phyloP scores from a whole-genome alignment of 2,113 vertebrate genomes.

The Campylomormyrus tamandua region DNA sequence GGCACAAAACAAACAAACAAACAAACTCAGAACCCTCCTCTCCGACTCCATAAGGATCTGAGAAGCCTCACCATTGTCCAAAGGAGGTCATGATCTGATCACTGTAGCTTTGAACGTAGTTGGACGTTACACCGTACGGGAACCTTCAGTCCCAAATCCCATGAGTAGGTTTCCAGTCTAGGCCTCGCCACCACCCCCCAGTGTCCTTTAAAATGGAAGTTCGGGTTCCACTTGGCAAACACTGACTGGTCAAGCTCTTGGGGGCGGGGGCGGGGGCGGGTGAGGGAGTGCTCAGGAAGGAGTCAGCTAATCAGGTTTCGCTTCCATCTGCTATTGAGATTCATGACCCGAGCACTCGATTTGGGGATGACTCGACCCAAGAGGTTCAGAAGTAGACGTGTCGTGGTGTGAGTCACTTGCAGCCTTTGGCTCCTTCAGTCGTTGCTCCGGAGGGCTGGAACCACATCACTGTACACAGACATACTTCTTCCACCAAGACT shows the following conservation, averaged over 20 bases:
- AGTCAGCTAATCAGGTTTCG: background rate
- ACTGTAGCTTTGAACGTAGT: background rate
- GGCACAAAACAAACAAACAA: background rate
- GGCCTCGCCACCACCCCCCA: background rate
- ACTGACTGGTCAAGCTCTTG: background rate
- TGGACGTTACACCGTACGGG: background rate
- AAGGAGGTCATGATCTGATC: background rate
- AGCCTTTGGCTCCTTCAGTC: background rate
- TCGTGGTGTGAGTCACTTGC: background rate
- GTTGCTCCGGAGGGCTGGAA: background rate
- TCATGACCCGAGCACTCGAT: background rate
- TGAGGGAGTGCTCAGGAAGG: background rate
- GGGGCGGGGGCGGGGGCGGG: background rate
- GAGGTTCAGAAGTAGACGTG: background rate
- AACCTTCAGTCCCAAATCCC: background rate
- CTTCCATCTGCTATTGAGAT: background rate
- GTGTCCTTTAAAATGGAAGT: background rate
- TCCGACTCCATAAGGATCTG: background rate
- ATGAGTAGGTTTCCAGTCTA: background rate
- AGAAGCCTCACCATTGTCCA: background rate
- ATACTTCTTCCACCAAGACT: conserved; percentile 79
- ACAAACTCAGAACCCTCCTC: background rate
- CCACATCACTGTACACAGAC: conserved; percentile 62
- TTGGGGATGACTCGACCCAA: background rate
- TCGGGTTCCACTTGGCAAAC: background rate